A percentile compares a stretch with the other conserved stretches of the same genome.
Conservation (phyloP, 2,113 vertebrate genomes). For the Noturus placidus region DNA sequence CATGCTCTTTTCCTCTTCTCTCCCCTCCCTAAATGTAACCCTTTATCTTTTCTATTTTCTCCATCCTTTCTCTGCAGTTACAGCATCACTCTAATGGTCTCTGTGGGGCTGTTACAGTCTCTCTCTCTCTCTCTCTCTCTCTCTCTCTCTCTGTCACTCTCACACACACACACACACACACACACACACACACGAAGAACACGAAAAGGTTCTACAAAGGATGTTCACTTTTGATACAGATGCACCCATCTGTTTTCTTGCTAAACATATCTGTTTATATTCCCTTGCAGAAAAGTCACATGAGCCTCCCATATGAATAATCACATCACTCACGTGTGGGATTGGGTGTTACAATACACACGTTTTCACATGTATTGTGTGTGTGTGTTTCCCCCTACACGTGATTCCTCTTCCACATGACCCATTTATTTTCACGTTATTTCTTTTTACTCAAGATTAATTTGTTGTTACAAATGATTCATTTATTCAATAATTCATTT, state of each 20-base stretch:
- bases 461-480: too few species aligned
- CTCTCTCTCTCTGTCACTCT: neutral
- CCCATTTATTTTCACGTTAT: neutral
- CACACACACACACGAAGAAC: neutral
- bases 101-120: slow-evolving; percentile 6
- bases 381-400: slow-evolving; percentile 67
- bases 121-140: neutral
- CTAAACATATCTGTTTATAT: slow-evolving; percentile 3
- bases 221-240: slow-evolving; percentile 11
- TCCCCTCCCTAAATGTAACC: neutral
- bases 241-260: slow-evolving; percentile 8
- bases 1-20: slow-evolving; percentile 12
- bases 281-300: neutral
- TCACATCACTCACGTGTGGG: neutral
- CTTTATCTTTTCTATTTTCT: neutral
- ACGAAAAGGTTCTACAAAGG: neutral
- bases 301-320: neutral
- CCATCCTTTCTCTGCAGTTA: neutral
- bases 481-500: neutral
- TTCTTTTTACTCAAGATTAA: neutral
- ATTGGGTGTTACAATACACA: neutral
- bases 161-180: neutral
- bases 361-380: neutral
- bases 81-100: slow-evolving; percentile 23
- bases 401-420: slow-evolving; percentile 21